Evolutionary conservation across 2,113 vertebrate species (phyloP), one percentile per base, ranked within the genome.

Genomic region (Danio rerio): DNA sequence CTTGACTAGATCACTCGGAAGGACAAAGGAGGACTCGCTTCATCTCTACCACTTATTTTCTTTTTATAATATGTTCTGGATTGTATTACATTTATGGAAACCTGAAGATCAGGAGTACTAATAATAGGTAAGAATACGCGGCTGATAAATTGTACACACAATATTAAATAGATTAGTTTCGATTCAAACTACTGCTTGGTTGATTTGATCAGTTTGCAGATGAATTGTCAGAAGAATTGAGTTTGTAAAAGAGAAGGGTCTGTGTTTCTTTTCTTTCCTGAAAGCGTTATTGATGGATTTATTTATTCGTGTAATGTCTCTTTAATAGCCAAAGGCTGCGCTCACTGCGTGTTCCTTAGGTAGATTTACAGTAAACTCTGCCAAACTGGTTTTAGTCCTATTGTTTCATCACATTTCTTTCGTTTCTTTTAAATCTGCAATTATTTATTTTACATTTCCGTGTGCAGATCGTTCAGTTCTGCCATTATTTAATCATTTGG

Each of bases 121-220:
- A 18, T 45, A 18, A 75, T 20, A 59, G 72, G 72, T 75, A 75
- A 59, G 72, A 31, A 58, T 18, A 9, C 31, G 31, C 31, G 31
- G 31, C 31, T 31, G 31, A 31, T 31, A 31, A 2, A 31, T 2
- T 31, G 31, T 2, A 3, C 31, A 31, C 31, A 3, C 1, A 3
- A 31, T 31, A 31, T 31, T 31, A 31, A 31, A 31, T 31, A 3
- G 31, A 31, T 31, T 31, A 31, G 1, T 31, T 31, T 31, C 31
- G 31, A 2, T 31, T 31, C 31, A 31, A 31, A 31, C 1, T 31
- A 31, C 31, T 31, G 31, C 31, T 31, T 31, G 31, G 31, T 31
- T 31, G 31, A 31, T 31, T 31, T 31, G 1, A 31, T 31, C 31
- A 31, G 31, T 31, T 31, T 31, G 31, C 31, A 31, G 3, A 31